Evolutionary conservation across 2,797 vertebrate species (phyloP).

Genomic region (Podarcis siculus): DNA sequence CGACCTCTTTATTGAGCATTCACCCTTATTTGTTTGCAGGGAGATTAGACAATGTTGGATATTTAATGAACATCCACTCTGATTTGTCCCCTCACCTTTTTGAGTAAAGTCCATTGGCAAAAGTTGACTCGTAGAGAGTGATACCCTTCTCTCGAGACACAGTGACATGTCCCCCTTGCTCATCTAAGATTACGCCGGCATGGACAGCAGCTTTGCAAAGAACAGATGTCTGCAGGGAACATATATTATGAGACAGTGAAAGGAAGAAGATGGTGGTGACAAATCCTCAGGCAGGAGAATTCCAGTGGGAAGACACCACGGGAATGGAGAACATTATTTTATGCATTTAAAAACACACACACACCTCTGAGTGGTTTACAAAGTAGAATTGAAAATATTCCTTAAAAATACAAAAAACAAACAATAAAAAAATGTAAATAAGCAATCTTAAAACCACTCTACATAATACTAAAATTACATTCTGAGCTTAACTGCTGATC

Average conservation of each 20-base stretch:
- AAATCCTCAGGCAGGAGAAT: not conserved
- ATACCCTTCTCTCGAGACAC: conserved; percentile 82
- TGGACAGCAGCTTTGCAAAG: conserved; percentile 89
- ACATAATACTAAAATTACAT: no score
- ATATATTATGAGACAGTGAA: not conserved
- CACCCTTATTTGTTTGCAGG: no score
- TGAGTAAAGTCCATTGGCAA: conserved; percentile 86
- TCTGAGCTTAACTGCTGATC: no score
- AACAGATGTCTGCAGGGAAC: conserved; percentile 82
- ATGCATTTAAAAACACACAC: no score
- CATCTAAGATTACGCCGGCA: conserved; percentile 81
- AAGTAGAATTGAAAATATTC: no score
- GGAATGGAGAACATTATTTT: not conserved
- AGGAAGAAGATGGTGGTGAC: not conserved
- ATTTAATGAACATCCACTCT: no score
- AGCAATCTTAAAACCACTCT: no score
- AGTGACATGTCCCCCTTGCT: conserved; percentile 80
- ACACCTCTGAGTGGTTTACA: no score
- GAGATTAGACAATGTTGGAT: no score
- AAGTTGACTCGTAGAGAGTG: conserved; percentile 85
- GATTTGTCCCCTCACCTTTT: conserved; percentile 77
- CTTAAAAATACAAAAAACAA: no score
- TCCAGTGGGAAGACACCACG: not conserved
- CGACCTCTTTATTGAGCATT: no score
- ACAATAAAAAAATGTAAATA: no score